Conservation (phyloP, 2,888 invertebrate genomes). For the Pycnomerus fuliginosus region DNA sequence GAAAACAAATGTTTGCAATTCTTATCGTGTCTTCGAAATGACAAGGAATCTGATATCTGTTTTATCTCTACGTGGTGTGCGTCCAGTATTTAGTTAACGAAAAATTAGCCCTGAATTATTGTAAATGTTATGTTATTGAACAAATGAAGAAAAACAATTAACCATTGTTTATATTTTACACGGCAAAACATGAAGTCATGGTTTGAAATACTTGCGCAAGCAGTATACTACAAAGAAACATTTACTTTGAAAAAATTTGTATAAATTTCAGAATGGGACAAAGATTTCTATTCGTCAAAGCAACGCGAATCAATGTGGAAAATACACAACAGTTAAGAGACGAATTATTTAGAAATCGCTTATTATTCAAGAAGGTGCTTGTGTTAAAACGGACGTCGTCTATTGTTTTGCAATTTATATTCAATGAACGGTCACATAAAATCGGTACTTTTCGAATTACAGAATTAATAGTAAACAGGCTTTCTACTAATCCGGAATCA, state of each 20-base stretch:
- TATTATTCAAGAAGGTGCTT: constrained; percentile 30
- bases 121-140: constrained; percentile 6
- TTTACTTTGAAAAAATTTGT: constrained; percentile 4
- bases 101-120: background rate
- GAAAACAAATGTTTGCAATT: constrained; percentile 10
- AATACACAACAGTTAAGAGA: constrained; percentile 23
- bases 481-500: too few relatives aligned
- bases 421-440: constrained; percentile 24
- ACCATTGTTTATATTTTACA: constrained; percentile 31
- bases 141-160: constrained; percentile 26
- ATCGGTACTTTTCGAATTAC: constrained; percentile 27
- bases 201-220: constrained; percentile 31
- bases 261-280: constrained; percentile 6
- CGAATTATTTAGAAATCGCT: constrained; percentile 25
- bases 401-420: constrained; percentile 36
- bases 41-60: constrained; percentile 30
- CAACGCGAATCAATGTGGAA: constrained; percentile 21
- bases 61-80: constrained; percentile 34
- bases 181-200: constrained; percentile 36
- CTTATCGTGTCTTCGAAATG: too few relatives aligned
- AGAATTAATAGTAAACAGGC: constrained; percentile 13
- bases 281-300: constrained; percentile 12
- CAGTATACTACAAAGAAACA: constrained; percentile 8
- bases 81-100: background rate
- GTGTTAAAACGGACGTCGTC: constrained; percentile 32